A percentile compares a stretch with the other conserved stretches of the same genome.
Evolutionary conservation across 2,888 invertebrate genomes (phyloP).

Genomic region (Tridacna gigas): DNA sequence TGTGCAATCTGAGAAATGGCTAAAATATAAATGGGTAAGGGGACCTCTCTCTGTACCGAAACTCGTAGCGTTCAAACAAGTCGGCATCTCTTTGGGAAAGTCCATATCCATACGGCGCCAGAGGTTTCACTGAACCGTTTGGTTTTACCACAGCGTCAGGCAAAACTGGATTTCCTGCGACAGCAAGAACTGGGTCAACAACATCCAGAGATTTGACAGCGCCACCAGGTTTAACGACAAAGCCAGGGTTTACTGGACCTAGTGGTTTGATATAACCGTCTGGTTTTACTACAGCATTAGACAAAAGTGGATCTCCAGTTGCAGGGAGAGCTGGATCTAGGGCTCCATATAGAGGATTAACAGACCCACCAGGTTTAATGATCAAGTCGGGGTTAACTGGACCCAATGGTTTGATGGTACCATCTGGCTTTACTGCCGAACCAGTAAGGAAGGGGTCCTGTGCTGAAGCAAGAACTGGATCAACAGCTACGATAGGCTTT

Average conservation of each 20-base stretch:
- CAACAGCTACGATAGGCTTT: background rate
- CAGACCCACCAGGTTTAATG: background rate
- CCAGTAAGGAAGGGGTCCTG: background rate
- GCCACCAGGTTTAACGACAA: background rate
- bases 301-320: background rate
- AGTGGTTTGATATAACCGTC: background rate
- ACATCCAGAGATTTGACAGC: background rate
- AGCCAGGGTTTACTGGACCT: background rate
- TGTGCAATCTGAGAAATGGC: background rate
- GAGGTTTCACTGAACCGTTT: background rate
- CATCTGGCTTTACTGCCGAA: slow-evolving; percentile 3
- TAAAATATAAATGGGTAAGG: background rate
- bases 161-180: background rate
- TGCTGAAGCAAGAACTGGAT: background rate
- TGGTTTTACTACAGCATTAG: background rate
- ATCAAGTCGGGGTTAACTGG: background rate
- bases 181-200: background rate
- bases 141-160: background rate
- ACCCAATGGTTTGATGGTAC: slow-evolving; percentile 1
- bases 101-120: slow-evolving; percentile 11
- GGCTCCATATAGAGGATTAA: background rate
- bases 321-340: background rate
- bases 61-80: background rate
- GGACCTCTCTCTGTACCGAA: background rate
- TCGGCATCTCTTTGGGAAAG: background rate